A percentile compares a stretch with the other conserved stretches of the same genome.
Conservation (phyloP, 2,888 invertebrate species). For the Aradus depressus region DNA sequence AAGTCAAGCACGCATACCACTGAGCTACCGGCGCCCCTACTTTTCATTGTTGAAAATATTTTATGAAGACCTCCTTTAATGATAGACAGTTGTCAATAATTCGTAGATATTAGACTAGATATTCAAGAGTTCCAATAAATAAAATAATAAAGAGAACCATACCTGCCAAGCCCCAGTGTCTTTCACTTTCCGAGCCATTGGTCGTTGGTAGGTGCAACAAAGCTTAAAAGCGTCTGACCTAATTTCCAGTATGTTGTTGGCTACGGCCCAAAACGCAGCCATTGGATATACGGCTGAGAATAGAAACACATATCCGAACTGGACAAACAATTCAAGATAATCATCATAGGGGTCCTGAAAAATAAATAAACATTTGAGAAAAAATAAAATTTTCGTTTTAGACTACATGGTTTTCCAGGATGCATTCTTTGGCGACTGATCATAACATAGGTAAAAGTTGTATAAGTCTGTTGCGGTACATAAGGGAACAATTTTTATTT, state of each 20-base stretch:
- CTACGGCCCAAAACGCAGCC: constrained; percentile 59
- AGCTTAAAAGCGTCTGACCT: constrained; percentile 63
- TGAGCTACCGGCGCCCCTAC: no score
- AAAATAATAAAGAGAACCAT: constrained; percentile 31
- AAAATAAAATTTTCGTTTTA: no score
- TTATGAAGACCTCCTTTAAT: no score
- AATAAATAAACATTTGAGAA: constrained; percentile 7
- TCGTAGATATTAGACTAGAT: no score
- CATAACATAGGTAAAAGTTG: neutral
- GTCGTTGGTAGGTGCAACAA: constrained; percentile 56
- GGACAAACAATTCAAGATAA: constrained; percentile 65
- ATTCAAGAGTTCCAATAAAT: neutral
- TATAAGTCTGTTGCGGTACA: no score
- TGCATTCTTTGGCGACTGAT: neutral
- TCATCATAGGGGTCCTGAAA: constrained; percentile 59
- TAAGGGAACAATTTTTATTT: no score
- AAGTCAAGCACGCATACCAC: no score
- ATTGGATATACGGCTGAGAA: constrained; percentile 67
- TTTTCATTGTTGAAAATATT: no score
- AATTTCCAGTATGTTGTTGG: constrained; percentile 64
- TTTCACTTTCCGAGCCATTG: constrained; percentile 52
- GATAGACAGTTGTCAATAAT: no score
- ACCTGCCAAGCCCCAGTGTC: constrained; percentile 71
- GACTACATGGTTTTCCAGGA: neutral
- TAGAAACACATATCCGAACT: constrained; percentile 66